Evolutionary conservation across 1,140 invertebrate species (phyloP), one percentile per base, ranked within the genome.

Genomic region (Hyposmocoma kahamanoa): DNA sequence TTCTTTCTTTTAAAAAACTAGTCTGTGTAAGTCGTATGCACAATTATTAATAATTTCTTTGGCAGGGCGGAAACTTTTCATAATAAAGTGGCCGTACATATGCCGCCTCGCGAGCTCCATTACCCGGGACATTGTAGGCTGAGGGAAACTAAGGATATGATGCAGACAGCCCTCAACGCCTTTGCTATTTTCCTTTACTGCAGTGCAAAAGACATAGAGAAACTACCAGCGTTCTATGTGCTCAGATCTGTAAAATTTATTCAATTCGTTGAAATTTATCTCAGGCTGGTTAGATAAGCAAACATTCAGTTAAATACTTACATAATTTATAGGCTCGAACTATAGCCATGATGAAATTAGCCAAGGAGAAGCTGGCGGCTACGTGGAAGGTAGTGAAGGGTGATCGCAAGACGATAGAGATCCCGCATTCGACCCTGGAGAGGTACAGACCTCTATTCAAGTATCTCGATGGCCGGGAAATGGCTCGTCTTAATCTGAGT

Each of bases 261-360:
- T n/a, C n/a, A n/a, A n/a, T n/a, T n/a, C n/a, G n/a, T n/a, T n/a
- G n/a, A n/a, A n/a, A n/a, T n/a, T n/a, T n/a, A n/a, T n/a, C n/a
- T n/a, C n/a, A n/a, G n/a, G n/a, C n/a, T n/a, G n/a, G n/a, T n/a
- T n/a, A n/a, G n/a, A n/a, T n/a, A n/a, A n/a, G n/a, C n/a, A n/a
- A n/a, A n/a, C n/a, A n/a, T n/a, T n/a, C n/a, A n/a, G n/a, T n/a
- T n/a, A n/a, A n/a, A n/a, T n/a, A n/a, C n/a, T n/a, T n/a, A n/a
- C n/a, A n/a, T n/a, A n/a, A n/a, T n/a, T 44, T 28, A 47, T 45
- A 78, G 81, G 67, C 75, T 21, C 56, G 77, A 10, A 71, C 79
- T 0, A 83, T 84, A 65, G 59, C 81, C n/a, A 84, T 84, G 75
- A 69, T 84, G 73, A 75, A 62, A 11, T 67, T 84, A 45, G 55